Evolutionary conservation across 2,797 vertebrate genomes (phyloP).

Genomic region (Hapalemur alaotrensis): DNA sequence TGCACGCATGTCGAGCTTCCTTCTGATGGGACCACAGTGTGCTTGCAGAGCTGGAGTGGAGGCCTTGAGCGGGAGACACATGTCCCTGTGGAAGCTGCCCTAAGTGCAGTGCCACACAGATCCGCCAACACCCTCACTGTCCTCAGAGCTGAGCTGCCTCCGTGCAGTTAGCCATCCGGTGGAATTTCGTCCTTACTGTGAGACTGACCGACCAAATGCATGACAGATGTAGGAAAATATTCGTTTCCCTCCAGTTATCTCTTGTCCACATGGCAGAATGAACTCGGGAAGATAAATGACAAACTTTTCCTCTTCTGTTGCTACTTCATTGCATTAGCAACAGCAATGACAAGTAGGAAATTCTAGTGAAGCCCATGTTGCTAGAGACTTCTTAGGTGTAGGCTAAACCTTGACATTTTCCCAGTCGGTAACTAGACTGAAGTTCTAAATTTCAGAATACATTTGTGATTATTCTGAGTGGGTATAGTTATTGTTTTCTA

Average conservation of each 20-base stretch:
- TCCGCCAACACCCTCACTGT: not conserved
- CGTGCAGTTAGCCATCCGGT: not conserved
- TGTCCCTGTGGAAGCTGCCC: fast-evolving
- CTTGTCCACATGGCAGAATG: not conserved
- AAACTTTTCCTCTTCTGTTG: not conserved
- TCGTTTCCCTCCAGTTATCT: not conserved
- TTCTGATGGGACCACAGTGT: fast-evolving
- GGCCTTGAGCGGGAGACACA: not conserved
- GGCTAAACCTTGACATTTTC: not conserved
- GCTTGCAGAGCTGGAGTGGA: not conserved
- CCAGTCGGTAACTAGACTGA: not conserved
- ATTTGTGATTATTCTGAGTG: not conserved
- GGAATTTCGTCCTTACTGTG: not conserved
- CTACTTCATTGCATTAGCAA: not conserved
- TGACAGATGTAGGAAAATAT: fast-evolving
- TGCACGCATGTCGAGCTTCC: not conserved
- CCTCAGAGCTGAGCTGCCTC: not conserved
- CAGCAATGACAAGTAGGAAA: not conserved
- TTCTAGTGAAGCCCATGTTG: not conserved
- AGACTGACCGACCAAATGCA: not conserved
- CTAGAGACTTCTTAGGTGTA: not conserved
- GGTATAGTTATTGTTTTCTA: not conserved
- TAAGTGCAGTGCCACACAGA: not conserved
- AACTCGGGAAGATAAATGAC: not conserved
- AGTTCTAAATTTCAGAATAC: not conserved